Conservation (phyloP, 1,140 invertebrate species). For the Drosophila grimshawi region DNA sequence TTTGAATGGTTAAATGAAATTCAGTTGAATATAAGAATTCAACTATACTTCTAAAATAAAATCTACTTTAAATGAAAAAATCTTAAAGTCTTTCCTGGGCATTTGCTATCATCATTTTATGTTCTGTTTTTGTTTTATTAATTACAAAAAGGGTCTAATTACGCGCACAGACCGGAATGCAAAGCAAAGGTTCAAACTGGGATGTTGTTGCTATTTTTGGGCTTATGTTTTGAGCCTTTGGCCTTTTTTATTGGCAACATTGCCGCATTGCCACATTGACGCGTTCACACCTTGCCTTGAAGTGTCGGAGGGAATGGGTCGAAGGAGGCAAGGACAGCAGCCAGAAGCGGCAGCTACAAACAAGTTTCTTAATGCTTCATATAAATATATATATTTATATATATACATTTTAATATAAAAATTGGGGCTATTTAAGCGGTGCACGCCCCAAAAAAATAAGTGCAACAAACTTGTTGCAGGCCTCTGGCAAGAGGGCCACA, state of each 20-base stretch:
- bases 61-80: too few relatives aligned
- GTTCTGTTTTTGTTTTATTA: constrained; percentile 55
- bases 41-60: too few relatives aligned
- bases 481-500: constrained; percentile 23
- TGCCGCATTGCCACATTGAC: constrained; percentile 69
- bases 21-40: too few relatives aligned
- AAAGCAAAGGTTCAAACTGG: constrained; percentile 36
- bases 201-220: constrained; percentile 8
- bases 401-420: constrained; percentile 71
- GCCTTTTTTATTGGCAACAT: constrained; percentile 5
- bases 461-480: constrained; percentile 30
- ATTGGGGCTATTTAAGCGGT: constrained; percentile 68
- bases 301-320: background rate
- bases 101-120: constrained; percentile 50
- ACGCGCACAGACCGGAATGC: constrained; percentile 9
- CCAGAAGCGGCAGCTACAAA: constrained; percentile 32
- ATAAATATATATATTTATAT: constrained; percentile 15
- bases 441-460: constrained; percentile 49
- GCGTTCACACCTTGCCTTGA: constrained; percentile 67
- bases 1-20: too few relatives aligned
- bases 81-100: background rate
- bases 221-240: constrained; percentile 27
- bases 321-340: constrained; percentile 6
- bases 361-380: constrained; percentile 33
- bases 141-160: constrained; percentile 72